Conservation (phyloP, 2,888 invertebrate species). For the Agrotis segetum region DNA sequence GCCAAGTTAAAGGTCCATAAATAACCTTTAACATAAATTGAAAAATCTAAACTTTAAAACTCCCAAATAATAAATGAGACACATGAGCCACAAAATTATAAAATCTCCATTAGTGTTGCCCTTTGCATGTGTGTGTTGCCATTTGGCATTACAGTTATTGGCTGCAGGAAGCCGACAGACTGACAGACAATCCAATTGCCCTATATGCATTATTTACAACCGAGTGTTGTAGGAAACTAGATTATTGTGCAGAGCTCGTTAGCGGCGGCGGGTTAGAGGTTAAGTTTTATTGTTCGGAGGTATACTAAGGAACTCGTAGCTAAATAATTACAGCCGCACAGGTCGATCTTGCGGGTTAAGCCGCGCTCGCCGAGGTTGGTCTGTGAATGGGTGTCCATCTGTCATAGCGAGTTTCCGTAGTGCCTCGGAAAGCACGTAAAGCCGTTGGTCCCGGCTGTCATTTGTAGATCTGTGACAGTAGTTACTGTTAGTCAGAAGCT, state of each 20-base stretch:
- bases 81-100: not conserved
- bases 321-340: too few species aligned
- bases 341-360: too few species aligned
- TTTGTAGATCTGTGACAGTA: too few species aligned
- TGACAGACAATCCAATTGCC: slow-evolving; percentile 75
- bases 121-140: slow-evolving; percentile 55
- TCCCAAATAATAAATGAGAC: slow-evolving; percentile 15
- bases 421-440: too few species aligned
- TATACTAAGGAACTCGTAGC: too few species aligned
- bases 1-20: too few species aligned
- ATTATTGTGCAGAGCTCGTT: slow-evolving; percentile 50
- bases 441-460: too few species aligned
- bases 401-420: too few species aligned
- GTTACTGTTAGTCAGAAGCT: too few species aligned
- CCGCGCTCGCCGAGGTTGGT: too few species aligned
- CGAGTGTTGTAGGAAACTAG: slow-evolving; percentile 57
- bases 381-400: too few species aligned
- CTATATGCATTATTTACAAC: slow-evolving; percentile 72
- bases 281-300: slow-evolving; percentile 21
- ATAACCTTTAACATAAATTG: slow-evolving; percentile 3
- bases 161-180: slow-evolving; percentile 68
- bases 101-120: slow-evolving; percentile 46
- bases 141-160: slow-evolving; percentile 22
- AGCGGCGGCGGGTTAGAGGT: slow-evolving; percentile 14
- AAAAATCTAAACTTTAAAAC: not conserved